Base-by-base conservation (phyloP, 1,140 invertebrate species). In the Nylanderia fulva region DNA sequence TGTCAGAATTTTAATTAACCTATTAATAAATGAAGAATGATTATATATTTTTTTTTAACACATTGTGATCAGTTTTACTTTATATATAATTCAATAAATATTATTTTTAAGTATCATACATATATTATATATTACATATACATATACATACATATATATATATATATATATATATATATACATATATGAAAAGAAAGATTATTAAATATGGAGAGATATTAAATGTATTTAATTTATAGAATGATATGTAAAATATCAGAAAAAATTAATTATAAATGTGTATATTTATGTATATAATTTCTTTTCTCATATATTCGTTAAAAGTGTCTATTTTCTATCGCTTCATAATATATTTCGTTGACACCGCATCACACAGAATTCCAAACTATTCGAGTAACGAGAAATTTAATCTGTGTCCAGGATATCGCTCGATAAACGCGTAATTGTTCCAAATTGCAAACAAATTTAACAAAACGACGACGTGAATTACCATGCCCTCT, bases 391-490 rank as follows among this genome's bases (percentile, higher is more conserved):
- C 33, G 5, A 75, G 8, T 60, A n/a, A 42, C 15, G 15, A 58
- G 15, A 75, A 60, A 75, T 75, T 39, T 64, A 64, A 64, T 76
- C 13, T 4, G n/a, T 3, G n/a, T 45, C n/a, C 39, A 29, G 27
- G 13, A 36, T 24, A 68, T 80, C 33, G 21, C n/a, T 39, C 15
- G 24, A 39, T 69, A 36, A 69, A 29, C 15, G 11, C 9, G 5
- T 71, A 58, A 80, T 71, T 71, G 52, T 56, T 39, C 1, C 52
- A n/a, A 80, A 71, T 80, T 58, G 60, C 60, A 66, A 18, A 11
- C 48, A 39, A 71, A 80, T 80, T 80, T 71, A 80, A 24, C 36
- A 9, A 27, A 21, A 18, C 18, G 8, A 56, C 24, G n/a, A 6
- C 9, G 18, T 13, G 24, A 68, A 68, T 68, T 54, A 79, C 29